Evolutionary conservation across 2,113 vertebrate genomes (phyloP), one percentile per base, ranked within the genome.

Genomic region (Proterorhinus semilunaris): DNA sequence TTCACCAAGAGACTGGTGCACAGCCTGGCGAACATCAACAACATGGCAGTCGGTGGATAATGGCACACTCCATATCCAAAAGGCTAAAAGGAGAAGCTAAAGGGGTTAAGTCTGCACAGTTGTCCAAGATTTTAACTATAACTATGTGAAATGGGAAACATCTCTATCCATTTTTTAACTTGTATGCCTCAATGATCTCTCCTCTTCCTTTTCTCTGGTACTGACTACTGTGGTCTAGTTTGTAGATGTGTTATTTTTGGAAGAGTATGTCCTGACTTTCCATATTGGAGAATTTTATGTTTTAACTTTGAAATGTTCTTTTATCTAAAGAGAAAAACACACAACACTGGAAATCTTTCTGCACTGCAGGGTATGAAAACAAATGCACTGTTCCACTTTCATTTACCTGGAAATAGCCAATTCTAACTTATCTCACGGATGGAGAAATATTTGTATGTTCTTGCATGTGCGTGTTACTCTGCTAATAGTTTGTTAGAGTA

Each of bases 1-100:
- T 94, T 98, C 85, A 91, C 93, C 72, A 95, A 93, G 86, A 94
- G 89, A 27, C 91, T 97, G 59, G 65, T 80, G 11, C 91, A 90
- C 86, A 95, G 94, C 44, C n/a, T 97, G 80, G 79, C 16, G 3
- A 73, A 74, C 64, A 42, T 86, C 68, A 76, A 79, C 69, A 78
- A 65, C 8, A 79, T 73, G 46, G 16, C 46, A 16, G 12, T 36
- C 1, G 67, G 0, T 0, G 71, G 69, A 61, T 62, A 44, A 44
- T 68, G 69, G 85, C 50, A 7, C 11, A 68, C 16, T 6, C 13
- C 43, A 16, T 8, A 62, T 4, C 44, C 12, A 45, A 10, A 58
- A 48, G 7, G 36, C 12, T 36, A 43, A 2, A 45, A 42, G 66
- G 5, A 27, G 9, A 11, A 62, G 55, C 47, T 54, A 17, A 12